Evolutionary conservation across 2,888 invertebrate species (phyloP).

Genomic region (Alcis repandata): DNA sequence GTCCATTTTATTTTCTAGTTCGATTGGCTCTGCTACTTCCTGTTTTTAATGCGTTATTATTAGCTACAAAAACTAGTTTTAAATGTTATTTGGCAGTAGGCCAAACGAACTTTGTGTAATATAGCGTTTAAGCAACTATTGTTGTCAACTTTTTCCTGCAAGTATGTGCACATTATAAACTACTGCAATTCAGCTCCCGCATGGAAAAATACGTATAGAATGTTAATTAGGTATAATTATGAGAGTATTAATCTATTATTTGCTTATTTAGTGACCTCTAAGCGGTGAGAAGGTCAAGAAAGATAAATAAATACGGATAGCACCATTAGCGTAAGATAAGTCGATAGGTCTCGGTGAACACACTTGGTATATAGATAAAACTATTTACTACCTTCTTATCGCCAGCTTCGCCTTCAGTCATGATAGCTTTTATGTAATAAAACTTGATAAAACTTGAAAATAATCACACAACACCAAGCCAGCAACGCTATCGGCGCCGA

Average conservation of each 20-base stretch:
- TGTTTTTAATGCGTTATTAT: constrained; percentile 7
- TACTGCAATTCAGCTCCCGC: background rate
- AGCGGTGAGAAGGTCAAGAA: constrained; percentile 66
- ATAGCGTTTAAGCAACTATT: background rate
- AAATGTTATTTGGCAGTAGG: constrained; percentile 11
- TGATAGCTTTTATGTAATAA: constrained; percentile 60
- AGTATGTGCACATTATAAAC: background rate
- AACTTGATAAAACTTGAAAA: constrained; percentile 43
- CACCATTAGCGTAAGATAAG: constrained; percentile 47
- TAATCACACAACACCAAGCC: constrained; percentile 47
- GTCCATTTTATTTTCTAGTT: background rate
- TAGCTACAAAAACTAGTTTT: background rate
- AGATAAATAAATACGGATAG: constrained; percentile 64
- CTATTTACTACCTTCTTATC: constrained; percentile 78
- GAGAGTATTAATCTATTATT: constrained; percentile 38
- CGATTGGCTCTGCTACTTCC: constrained; percentile 4
- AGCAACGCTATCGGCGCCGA: constrained; percentile 2
- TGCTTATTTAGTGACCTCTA: constrained; percentile 67
- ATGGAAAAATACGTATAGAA: constrained; percentile 12
- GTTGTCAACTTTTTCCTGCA: background rate
- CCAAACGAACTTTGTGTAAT: constrained; percentile 9
- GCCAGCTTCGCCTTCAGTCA: constrained; percentile 69
- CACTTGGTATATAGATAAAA: constrained; percentile 59
- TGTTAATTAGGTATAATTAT: constrained; percentile 11
- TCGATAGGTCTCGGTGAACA: constrained; percentile 42